These are phyloP conservation scores for Amphilophus citrinellus DNA, from an alignment of 2,113 vertebrate genomes.

Conservation along the genomic window DNA sequence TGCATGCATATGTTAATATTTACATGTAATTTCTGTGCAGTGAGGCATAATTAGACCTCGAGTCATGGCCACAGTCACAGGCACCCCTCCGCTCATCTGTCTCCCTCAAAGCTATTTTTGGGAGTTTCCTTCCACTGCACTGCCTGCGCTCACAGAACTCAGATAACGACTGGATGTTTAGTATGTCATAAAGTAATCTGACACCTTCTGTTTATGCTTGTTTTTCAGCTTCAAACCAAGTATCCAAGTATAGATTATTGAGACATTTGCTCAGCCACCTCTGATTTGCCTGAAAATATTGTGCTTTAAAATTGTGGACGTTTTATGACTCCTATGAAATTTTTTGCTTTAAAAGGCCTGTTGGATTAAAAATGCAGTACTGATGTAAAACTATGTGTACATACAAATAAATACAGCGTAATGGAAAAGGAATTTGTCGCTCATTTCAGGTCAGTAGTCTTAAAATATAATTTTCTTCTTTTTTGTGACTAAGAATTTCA, in stretches of 20 bases:
- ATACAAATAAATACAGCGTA: no score
- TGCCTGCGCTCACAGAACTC: neutral
- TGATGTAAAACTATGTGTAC: no score
- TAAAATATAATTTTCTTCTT: no score
- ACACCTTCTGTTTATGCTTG: neutral
- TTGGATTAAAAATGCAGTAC: no score
- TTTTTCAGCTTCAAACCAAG: neutral
- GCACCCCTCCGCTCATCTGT: slow-evolving; percentile 2
- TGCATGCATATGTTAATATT: slow-evolving; percentile 44
- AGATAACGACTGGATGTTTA: neutral
- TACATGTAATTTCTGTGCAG: slow-evolving; percentile 14
- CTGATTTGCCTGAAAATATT: no score
- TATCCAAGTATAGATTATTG: neutral
- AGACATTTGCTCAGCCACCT: no score
- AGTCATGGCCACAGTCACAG: neutral
- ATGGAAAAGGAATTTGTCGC: no score
- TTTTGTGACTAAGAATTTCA: no score
- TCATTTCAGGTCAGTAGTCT: no score
- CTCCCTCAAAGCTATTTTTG: slow-evolving; percentile 44
- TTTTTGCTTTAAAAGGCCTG: no score
- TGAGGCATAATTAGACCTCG: slow-evolving; percentile 13
- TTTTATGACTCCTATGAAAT: no score
- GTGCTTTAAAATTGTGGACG: no score
- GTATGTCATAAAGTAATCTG: neutral
- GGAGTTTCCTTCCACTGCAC: slow-evolving; percentile 31